Percentiles rank a stretch among this genome's conserved stretches.
Conservation (phyloP, 2,888 invertebrate genomes). For the Ichneumoninae sp. region DNA sequence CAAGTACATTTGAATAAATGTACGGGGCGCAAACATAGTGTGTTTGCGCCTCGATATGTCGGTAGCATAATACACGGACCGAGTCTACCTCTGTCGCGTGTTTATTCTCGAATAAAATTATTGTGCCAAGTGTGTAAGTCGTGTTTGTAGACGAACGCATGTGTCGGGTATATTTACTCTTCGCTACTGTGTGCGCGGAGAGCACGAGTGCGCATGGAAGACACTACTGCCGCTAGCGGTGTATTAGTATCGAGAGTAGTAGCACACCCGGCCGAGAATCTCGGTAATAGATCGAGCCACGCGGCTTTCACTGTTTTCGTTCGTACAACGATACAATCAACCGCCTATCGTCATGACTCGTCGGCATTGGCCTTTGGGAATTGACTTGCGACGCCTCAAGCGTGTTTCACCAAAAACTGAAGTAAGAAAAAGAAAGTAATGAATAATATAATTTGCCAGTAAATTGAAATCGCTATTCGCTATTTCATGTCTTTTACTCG, state of each 20-base stretch:
- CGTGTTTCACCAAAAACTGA: background rate
- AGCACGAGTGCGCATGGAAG: constrained; percentile 1
- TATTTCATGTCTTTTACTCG: background rate
- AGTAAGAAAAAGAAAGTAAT: background rate
- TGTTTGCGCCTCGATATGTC: constrained; percentile 13
- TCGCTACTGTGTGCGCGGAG: background rate
- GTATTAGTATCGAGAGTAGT: background rate
- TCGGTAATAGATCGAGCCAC: constrained; percentile 59
- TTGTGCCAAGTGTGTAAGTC: constrained; percentile 25
- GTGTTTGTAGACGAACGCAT: background rate
- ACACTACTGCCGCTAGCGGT: constrained; percentile 1
- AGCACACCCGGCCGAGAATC: constrained; percentile 21
- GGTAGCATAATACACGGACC: constrained; percentile 28
- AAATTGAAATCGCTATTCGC: background rate
- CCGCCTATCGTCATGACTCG: constrained; percentile 21
- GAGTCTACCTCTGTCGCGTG: constrained; percentile 11
- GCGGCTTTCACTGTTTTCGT: constrained; percentile 48
- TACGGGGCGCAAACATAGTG: background rate
- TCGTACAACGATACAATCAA: constrained; percentile 56
- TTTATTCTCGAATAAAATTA: constrained; percentile 43
- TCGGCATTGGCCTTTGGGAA: background rate
- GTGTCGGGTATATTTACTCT: constrained; percentile 15
- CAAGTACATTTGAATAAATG: constrained; percentile 9
- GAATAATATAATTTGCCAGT: background rate
- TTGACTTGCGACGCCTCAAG: constrained; percentile 3